Evolutionary conservation across 2,888 invertebrate genomes (phyloP).

Genomic region (Tineola bisselliella): DNA sequence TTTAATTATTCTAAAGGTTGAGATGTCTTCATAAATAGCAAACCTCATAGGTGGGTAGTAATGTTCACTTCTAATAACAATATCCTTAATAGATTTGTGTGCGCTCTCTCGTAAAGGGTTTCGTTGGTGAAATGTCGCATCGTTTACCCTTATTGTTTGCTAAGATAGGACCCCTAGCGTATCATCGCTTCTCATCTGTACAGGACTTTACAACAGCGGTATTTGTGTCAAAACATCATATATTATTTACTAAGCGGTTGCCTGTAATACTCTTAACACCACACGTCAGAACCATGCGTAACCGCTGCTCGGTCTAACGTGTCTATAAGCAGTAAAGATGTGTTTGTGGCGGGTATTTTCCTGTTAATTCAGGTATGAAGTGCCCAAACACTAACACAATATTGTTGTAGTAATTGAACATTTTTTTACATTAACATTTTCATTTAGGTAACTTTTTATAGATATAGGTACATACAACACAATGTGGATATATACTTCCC

Average conservation of each 20-base stretch:
- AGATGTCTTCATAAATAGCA: not conserved
- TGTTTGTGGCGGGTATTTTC: constrained; percentile 1
- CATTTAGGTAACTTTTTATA: no score
- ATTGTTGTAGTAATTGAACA: not conserved
- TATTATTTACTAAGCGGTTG: constrained; percentile 25
- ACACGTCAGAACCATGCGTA: constrained; percentile 11
- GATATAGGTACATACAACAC: no score
- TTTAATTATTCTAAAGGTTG: not conserved
- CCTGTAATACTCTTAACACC: constrained; percentile 26
- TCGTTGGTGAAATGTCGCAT: not conserved
- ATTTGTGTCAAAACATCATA: constrained; percentile 16
- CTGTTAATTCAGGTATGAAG: not conserved
- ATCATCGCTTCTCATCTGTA: constrained; percentile 9
- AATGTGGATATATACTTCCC: no score
- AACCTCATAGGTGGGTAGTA: not conserved
- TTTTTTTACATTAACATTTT: no score
- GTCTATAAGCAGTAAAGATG: constrained; percentile 7
- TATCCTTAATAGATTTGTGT: not conserved
- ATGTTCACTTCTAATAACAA: not conserved
- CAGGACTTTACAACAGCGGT: constrained; percentile 6
- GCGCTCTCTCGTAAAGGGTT: not conserved
- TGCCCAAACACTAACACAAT: not conserved
- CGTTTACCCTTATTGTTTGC: constrained; percentile 5
- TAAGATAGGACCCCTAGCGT: not conserved
- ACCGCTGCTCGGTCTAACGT: constrained; percentile 10